Base-by-base conservation (phyloP, 2,888 invertebrate genomes). In the Rhamnusium bicolor region DNA sequence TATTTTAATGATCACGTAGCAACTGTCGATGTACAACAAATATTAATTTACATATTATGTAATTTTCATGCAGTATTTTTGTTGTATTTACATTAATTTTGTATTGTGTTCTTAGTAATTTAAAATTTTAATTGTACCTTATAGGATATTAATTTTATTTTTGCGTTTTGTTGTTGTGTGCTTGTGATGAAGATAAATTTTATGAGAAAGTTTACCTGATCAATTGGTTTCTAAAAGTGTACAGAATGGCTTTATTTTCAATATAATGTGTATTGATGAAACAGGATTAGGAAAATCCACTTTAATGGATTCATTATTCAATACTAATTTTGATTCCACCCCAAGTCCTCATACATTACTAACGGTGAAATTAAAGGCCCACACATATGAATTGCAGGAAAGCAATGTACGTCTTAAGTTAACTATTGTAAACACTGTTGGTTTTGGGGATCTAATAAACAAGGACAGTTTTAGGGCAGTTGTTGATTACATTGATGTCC, bases 371-470 rank as follows among this genome's bases (percentile, higher is more conserved):
- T n/a, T n/a, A n/a, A n/a, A n/a, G n/a, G n/a, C n/a, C n/a, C n/a
- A n/a, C 85, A 98, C 98, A 0, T 99, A 98, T 85, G 97, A 98
- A 84, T 89, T 98, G 65, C 96, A 97, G 85, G 97, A 97, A 87
- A 96, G 95, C 88, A 96, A 94, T 88, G 97, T 97, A 27, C 91
- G 96, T 79, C 90, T 98, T 54, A 97, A 97, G 93, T 90, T 99
- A 79, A 98, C 98, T 3, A 94, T 99, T 81, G 98, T 99, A 74
- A 99, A 99, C 87, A 97, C 98, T 0, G 96, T 98, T 24, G 99
- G 99, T n/a, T 99, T 99, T 84, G 99, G 99, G 5, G 99, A 99
- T 90, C 99, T 99, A 90, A 97, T 99, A 75, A 99, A 99, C 89
- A 99, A 99, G 89, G 98, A 99, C 99, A 99, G 98, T 85, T 98